Evolutionary conservation across 92 coral and sea anemone species (phyloP).

Genomic region (Zoanthus solanderi): DNA sequence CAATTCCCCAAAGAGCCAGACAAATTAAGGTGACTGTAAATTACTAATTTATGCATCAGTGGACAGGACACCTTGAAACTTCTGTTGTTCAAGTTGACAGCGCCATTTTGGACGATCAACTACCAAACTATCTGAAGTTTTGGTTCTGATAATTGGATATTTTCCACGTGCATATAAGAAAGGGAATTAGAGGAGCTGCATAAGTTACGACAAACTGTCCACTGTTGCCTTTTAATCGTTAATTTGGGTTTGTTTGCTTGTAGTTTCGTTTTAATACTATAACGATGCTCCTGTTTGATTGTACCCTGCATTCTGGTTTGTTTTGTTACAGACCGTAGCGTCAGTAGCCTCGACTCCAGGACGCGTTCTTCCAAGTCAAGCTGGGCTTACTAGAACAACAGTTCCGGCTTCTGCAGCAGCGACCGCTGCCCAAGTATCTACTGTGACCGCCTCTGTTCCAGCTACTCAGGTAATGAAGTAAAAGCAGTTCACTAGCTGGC

Average conservation of each 20-base stretch:
- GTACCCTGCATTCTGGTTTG: neutral
- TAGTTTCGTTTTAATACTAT: neutral
- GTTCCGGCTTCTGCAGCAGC: slow-evolving; percentile 51
- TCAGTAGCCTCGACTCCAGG: slow-evolving; percentile 54
- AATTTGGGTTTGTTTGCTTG: neutral
- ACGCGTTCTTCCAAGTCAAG: slow-evolving; percentile 62
- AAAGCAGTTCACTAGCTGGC: neutral
- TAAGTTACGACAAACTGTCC: slow-evolving; percentile 23
- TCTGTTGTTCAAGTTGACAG: slow-evolving; percentile 9
- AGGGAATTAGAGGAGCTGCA: neutral
- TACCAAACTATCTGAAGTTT: neutral
- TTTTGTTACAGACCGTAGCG: slow-evolving; percentile 52
- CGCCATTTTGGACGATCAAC: neutral
- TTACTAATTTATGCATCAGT: slow-evolving; percentile 27
- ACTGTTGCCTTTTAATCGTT: slow-evolving; percentile 27
- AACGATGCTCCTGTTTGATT: neutral
- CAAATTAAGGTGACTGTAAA: slow-evolving; percentile 43
- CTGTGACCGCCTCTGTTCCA: slow-evolving; percentile 45
- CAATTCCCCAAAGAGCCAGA: slow-evolving; percentile 53
- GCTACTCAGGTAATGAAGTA: slow-evolving; percentile 56
- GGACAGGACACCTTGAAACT: slow-evolving; percentile 27
- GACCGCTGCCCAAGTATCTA: slow-evolving; percentile 58
- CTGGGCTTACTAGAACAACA: slow-evolving; percentile 59
- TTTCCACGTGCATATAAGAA: neutral
- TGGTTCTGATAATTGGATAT: neutral